These are phyloP conservation scores for Corythoichthys intestinalis DNA, from an alignment of 2,113 vertebrate species.

Conservation along the genomic window DNA sequence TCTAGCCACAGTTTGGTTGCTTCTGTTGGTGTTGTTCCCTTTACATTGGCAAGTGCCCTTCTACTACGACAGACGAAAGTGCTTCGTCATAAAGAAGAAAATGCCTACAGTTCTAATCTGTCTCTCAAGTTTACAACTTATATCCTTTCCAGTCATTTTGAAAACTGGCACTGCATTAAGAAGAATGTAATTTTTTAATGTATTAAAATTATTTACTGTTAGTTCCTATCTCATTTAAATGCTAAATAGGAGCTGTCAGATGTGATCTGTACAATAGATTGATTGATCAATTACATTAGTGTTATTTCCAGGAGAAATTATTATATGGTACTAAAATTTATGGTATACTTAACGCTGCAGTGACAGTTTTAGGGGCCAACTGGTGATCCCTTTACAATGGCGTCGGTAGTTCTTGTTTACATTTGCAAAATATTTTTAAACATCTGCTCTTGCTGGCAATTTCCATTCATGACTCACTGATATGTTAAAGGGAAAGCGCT, in stretches of 20 bases:
- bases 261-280: neutral
- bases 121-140: neutral
- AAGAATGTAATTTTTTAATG: neutral
- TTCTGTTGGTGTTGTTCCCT: conserved; percentile 31
- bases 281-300: neutral
- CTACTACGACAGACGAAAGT: conserved; percentile 63
- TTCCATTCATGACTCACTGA: conserved; percentile 3
- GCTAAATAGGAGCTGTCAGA: neutral
- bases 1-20: conserved; percentile 48
- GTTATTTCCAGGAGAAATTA: neutral
- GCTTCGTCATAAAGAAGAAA: conserved; percentile 58
- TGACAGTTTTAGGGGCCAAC: neutral
- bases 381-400: conserved; percentile 8
- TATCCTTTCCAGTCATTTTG: neutral
- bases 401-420: neutral
- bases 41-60: conserved; percentile 31
- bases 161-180: neutral
- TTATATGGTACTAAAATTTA: neutral
- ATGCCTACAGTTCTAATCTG: conserved; percentile 9
- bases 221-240: neutral
- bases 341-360: neutral
- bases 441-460: conserved; percentile 4
- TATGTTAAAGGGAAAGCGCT: neutral
- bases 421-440: conserved; percentile 3
- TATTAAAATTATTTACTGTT: neutral